Evolutionary conservation across 2,888 invertebrate species (phyloP), one percentile per base, ranked within the genome.

Genomic region (Empis stercorea): DNA sequence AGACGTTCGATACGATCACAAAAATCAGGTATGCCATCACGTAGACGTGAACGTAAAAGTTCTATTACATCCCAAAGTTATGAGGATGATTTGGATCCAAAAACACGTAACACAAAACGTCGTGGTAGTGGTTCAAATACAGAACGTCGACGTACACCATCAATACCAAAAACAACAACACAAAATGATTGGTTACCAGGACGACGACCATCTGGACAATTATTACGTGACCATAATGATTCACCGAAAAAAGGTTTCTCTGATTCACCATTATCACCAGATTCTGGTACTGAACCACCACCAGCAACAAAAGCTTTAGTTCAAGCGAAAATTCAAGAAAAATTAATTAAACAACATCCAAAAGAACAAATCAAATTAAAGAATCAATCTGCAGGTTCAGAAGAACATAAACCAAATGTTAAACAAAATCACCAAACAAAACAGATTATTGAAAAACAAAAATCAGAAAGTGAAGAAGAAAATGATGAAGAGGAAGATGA

Each of bases 281-380:
- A 70, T 37, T 68, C 70, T 0, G 68, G 70, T 44, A 61, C 65
- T 1, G 68, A 61, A 6, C 45, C 55, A 16, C 45, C 55, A 16
- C 52, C 53, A 9, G 62, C 69, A 6, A 62, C 69, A 6, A 59
- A 61, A 36, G 69, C 65, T 0, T 47, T 68, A n/a, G 68, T 68
- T 0, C 70, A 68, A 48, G 68, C 68, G 0, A 68, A 68, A 51
- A 70, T 68, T 32, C 64, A 65, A 48, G 67, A 70, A 52, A 68
- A 70, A 51, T 52, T 68, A 2, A 58, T 48, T 4, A 48, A 51
- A 40, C 52, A 53, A 43, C 30, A 27, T 7, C 23, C 5, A 37
- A 58, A 62, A 47, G 45, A 48, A 15, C 41, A 49, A 0, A 51
- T 52, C 9, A 40, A 43, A 50, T 54, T 43, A 47, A 51, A 10